Base-by-base conservation (phyloP, 2,888 invertebrate species). In the Tetheella fluctuosa region DNA sequence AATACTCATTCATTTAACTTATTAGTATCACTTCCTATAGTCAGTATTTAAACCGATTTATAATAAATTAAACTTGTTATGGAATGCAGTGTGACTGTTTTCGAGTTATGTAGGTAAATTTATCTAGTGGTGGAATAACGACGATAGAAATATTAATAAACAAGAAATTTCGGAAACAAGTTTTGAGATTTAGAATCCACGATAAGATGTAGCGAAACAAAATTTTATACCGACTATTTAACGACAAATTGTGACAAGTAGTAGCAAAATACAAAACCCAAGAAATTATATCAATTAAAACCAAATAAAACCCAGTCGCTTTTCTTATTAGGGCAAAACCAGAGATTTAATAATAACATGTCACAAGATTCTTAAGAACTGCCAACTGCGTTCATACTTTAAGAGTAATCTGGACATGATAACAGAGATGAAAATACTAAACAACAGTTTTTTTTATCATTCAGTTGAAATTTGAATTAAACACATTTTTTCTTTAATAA, bases 311-410 rank as follows among this genome's bases (percentile, higher is more conserved):
- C 65, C 58, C 52, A 52, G 58, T 61, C 61, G 64, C 68, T 69
- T 64, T 67, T 64, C 52, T 12, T 57, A 62, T 62, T 65, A 60
- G 42, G 60, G 63, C 39, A 39, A 39, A 6, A 64, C 60, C 62
- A 23, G 64, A 64, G 67, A 69, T 71, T 69, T 66, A 54, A 62
- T 62, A 56, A 54, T 54, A 59, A 59, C 61, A 54, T 48, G 63
- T 23, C 59, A 54, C 58, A 64, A 62, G 64, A 63, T 61, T 61
- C 65, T 55, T n/a, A 58, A 60, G 34, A n/a, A 37, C 12, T 17
- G n/a, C 64, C 68, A 65, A 34, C 34, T 34, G 13, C 34, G 34
- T 34, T 13, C n/a, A n/a, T n/a, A n/a, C n/a, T n/a, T 34, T 13
- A 34, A 34, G 34, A 34, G 12, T 34, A 13, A 34, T 34, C 34